Evolutionary conservation across 1,140 invertebrate species (phyloP).

Genomic region (Drosophila bocqueti): DNA sequence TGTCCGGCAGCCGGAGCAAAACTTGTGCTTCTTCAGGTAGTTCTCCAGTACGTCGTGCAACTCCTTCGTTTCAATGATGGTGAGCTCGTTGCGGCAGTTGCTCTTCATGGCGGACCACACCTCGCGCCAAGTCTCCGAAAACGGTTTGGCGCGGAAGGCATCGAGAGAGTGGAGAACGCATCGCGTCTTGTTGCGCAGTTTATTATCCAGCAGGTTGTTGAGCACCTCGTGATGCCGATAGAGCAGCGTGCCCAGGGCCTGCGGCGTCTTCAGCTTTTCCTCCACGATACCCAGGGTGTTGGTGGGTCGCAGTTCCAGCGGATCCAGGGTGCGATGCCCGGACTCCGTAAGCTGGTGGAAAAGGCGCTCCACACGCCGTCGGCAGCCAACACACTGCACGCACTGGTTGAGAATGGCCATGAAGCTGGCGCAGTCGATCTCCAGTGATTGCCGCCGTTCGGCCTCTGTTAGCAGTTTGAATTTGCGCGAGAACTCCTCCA

Average conservation of each 20-base stretch:
- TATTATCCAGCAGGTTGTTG: conserved; percentile 91
- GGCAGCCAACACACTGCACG: conserved; percentile 96
- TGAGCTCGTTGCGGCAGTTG: conserved; percentile 93
- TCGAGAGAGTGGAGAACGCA: conserved; percentile 95
- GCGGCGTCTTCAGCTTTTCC: conserved; percentile 91
- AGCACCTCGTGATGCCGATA: conserved; percentile 93
- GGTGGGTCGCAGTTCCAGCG: conserved; percentile 89
- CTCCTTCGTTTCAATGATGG: conserved; percentile 93
- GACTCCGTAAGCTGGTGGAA: conserved; percentile 93
- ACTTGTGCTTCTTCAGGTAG: conserved; percentile 96
- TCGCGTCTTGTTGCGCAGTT: conserved; percentile 94
- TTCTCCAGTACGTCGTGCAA: conserved; percentile 94
- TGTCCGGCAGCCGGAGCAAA: conserved; percentile 95
- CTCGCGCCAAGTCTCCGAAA: conserved; percentile 90
- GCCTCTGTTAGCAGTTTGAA: conserved; percentile 91
- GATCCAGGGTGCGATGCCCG: conserved; percentile 93
- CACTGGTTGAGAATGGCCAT: conserved; percentile 93
- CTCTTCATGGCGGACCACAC: conserved; percentile 95
- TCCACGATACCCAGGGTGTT: conserved; percentile 91
- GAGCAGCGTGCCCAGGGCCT: conserved; percentile 92
- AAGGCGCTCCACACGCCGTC: conserved; percentile 94
- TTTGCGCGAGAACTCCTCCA: conserved; percentile 93
- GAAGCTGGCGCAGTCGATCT: conserved; percentile 93
- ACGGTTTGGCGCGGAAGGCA: conserved; percentile 91
- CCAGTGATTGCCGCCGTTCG: conserved; percentile 92